phyloP scores from a whole-genome alignment of 2,113 vertebrate genomes.

The Entomyzon cyanotis region DNA sequence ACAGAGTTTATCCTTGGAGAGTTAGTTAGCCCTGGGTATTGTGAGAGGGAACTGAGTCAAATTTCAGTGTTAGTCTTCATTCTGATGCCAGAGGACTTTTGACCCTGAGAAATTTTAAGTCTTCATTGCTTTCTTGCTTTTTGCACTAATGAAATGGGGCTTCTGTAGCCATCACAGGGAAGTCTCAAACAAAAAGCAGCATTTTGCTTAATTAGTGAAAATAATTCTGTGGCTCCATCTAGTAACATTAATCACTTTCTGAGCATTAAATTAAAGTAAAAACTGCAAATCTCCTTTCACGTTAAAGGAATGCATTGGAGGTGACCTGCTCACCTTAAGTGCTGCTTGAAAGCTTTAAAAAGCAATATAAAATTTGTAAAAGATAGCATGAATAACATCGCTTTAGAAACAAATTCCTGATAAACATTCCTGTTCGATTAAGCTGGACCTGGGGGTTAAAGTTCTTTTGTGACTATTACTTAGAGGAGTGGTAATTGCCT shows the following conservation, averaged over 20 bases:
- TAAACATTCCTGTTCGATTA: background rate
- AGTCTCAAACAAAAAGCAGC: background rate
- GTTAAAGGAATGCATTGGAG: background rate
- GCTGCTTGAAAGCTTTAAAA: slow-evolving; percentile 26
- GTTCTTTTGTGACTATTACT: background rate
- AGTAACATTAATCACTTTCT: background rate
- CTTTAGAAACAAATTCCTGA: background rate
- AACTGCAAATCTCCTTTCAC: background rate
- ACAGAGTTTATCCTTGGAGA: background rate
- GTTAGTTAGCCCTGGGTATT: background rate
- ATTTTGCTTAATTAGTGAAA: background rate
- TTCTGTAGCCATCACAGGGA: background rate
- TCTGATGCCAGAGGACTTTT: background rate
- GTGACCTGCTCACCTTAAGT: background rate
- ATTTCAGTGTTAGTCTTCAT: background rate
- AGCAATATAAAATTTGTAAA: background rate
- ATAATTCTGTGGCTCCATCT: background rate
- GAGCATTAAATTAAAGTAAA: background rate
- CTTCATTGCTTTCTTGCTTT: background rate
- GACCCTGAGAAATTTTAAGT: background rate
- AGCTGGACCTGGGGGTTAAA: background rate
- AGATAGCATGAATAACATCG: fast-evolving
- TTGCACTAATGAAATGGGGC: background rate
- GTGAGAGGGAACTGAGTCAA: background rate
- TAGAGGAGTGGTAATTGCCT: background rate